Evolutionary conservation across 2,888 invertebrate genomes (phyloP).

Genomic region (Taenaris catops): DNA sequence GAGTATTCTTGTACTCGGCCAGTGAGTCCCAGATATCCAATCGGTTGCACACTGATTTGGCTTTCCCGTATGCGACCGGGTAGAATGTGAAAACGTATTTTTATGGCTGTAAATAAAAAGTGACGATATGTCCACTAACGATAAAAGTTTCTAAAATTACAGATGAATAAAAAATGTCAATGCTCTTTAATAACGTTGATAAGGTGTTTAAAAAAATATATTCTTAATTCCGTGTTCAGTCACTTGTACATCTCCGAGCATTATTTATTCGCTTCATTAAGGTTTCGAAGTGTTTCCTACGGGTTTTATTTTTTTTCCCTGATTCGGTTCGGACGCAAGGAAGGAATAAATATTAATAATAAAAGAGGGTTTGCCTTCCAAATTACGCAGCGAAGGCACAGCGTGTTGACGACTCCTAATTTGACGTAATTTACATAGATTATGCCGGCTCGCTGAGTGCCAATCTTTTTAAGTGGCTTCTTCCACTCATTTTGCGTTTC

Average conservation of each 20-base stretch:
- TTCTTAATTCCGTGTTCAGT: slow-evolving; percentile 23
- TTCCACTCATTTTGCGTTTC: slow-evolving; percentile 71
- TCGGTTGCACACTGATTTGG: too few species aligned
- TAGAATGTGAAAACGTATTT: too few species aligned
- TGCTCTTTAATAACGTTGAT: too few species aligned
- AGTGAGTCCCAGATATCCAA: too few species aligned
- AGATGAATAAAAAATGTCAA: too few species aligned
- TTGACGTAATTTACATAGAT: slow-evolving; percentile 79
- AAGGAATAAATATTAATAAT: slow-evolving; percentile 79
- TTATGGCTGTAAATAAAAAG: too few species aligned
- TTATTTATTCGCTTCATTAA: slow-evolving; percentile 66
- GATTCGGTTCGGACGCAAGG: slow-evolving; percentile 49
- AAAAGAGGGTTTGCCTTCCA: slow-evolving; percentile 74
- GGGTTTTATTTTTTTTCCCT: slow-evolving; percentile 55
- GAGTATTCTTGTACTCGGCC: too few species aligned
- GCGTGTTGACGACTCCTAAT: slow-evolving; percentile 78
- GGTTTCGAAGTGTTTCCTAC: slow-evolving; percentile 47
- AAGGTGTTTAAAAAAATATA: too few species aligned
- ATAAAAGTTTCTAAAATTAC: too few species aligned
- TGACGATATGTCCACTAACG: too few species aligned
- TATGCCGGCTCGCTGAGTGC: slow-evolving; percentile 78
- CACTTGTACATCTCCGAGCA: slow-evolving; percentile 26
- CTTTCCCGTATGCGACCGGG: too few species aligned
- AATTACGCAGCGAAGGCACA: slow-evolving; percentile 64
- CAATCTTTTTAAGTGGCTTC: slow-evolving; percentile 79